phyloP scores from a whole-genome alignment of 2,113 vertebrate genomes.

The Phalacrocorax aristotelis region DNA sequence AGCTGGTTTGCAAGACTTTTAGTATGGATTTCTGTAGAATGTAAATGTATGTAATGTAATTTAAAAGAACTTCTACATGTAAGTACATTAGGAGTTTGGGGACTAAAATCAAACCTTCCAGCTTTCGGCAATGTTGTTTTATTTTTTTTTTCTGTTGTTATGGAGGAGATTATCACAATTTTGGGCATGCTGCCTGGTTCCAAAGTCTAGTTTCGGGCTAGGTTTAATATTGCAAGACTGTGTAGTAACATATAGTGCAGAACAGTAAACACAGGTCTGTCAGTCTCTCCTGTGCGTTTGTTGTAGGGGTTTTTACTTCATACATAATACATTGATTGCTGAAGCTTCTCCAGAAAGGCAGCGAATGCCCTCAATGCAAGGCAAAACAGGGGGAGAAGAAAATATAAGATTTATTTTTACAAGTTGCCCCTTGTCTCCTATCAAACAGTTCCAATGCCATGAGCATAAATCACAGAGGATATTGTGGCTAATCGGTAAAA shows the following conservation, averaged over 20 bases:
- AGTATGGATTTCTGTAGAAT: neutral
- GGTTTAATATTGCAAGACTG: conserved; percentile 15
- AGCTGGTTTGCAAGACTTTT: neutral
- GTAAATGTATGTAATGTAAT: neutral
- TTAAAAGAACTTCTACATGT: neutral
- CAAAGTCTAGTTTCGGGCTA: conserved; percentile 48
- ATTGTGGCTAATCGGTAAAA: conserved; percentile 40
- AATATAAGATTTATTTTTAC: neutral
- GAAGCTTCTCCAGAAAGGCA: conserved; percentile 9
- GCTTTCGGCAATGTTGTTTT: conserved; percentile 4
- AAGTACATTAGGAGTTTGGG: neutral
- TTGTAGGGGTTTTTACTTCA: neutral
- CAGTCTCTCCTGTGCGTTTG: neutral
- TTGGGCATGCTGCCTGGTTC: conserved; percentile 43
- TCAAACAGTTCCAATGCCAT: conserved; percentile 13
- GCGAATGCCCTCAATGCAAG: neutral
- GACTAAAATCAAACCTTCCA: neutral
- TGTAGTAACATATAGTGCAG: conserved; percentile 23
- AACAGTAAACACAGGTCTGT: neutral
- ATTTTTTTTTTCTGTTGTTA: conserved; percentile 11
- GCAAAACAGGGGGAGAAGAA: conserved; percentile 3
- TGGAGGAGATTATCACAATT: conserved; percentile 46
- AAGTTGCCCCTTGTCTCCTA: conserved; percentile 17
- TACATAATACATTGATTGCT: neutral
- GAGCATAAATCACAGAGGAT: conserved; percentile 25